Evolutionary conservation across 2,797 vertebrate genomes (phyloP).

Genomic region (Acanthopagrus latus): DNA sequence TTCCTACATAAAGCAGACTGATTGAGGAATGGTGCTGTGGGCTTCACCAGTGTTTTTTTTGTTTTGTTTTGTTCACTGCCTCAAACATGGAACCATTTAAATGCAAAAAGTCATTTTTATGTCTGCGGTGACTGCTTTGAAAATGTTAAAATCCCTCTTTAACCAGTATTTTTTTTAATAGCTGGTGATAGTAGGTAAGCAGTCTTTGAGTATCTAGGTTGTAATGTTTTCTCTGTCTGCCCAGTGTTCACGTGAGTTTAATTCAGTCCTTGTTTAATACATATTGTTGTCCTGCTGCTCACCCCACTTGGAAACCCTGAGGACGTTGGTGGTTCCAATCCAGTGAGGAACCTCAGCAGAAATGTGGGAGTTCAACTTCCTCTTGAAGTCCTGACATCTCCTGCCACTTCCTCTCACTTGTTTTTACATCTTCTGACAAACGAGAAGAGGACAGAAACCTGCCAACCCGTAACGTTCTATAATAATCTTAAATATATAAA

Average conservation of each 20-base stretch:
- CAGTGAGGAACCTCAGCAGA: slow-evolving; percentile 24
- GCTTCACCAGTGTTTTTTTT: too few relatives aligned
- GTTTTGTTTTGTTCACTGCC: too few relatives aligned
- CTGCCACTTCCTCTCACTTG: slow-evolving; percentile 7
- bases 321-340: not conserved
- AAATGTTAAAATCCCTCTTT: not conserved
- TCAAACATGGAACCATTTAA: not conserved
- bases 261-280: not conserved
- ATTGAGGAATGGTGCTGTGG: too few relatives aligned
- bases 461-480: not conserved
- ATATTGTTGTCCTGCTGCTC: not conserved
- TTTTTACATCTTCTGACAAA: slow-evolving; percentile 3
- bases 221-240: not conserved
- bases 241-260: not conserved
- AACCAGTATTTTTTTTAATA: not conserved
- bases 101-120: not conserved
- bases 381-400: slow-evolving; percentile 23
- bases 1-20: too few relatives aligned
- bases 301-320: not conserved
- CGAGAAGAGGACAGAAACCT: not conserved
- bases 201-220: not conserved
- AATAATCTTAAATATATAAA: not conserved
- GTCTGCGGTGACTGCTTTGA: not conserved
- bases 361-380: slow-evolving; percentile 32
- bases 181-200: not conserved